Percentiles rank a stretch among this genome's conserved stretches.
These are phyloP conservation scores for Eristalinus sepulchralis DNA, from an alignment of 2,888 invertebrate species.

Conservation along the genomic window DNA sequence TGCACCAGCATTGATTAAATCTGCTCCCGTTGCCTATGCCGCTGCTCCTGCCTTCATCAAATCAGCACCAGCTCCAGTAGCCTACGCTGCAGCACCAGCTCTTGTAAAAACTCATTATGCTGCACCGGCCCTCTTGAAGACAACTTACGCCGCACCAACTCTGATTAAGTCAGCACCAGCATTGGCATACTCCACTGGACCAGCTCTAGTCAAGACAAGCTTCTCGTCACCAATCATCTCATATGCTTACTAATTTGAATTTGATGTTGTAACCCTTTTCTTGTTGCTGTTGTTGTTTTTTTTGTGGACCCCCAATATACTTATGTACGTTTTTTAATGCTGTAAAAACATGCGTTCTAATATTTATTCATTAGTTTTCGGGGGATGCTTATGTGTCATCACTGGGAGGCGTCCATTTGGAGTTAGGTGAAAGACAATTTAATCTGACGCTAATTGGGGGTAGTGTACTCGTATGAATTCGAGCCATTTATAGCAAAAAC, in stretches of 20 bases:
- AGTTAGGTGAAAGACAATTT: too few relatives aligned
- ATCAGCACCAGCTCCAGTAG: slow-evolving; percentile 26
- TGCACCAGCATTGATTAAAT: slow-evolving; percentile 40
- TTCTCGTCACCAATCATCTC: slow-evolving; percentile 78
- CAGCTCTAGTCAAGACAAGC: slow-evolving; percentile 77
- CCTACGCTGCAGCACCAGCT: slow-evolving; percentile 36
- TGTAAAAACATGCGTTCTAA: background rate
- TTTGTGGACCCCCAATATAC: slow-evolving; percentile 11
- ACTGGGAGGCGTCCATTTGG: too few relatives aligned
- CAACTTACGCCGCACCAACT: slow-evolving; percentile 18
- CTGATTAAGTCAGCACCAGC: slow-evolving; percentile 21
- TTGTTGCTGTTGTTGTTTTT: slow-evolving; percentile 16
- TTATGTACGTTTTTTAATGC: background rate
- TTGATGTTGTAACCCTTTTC: background rate
- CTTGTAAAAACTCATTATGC: background rate
- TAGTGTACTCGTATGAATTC: too few relatives aligned
- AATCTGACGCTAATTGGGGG: too few relatives aligned
- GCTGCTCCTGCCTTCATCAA: slow-evolving; percentile 42
- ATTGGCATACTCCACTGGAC: background rate
- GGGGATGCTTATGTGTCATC: too few relatives aligned
- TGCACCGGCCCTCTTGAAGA: background rate
- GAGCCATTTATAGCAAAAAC: too few relatives aligned
- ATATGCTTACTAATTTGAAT: slow-evolving; percentile 76
- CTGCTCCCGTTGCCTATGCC: slow-evolving; percentile 32
- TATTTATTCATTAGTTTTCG: too few relatives aligned